Conservation (phyloP, 2,113 vertebrate species). For the Tychaedon coryphoeus region DNA sequence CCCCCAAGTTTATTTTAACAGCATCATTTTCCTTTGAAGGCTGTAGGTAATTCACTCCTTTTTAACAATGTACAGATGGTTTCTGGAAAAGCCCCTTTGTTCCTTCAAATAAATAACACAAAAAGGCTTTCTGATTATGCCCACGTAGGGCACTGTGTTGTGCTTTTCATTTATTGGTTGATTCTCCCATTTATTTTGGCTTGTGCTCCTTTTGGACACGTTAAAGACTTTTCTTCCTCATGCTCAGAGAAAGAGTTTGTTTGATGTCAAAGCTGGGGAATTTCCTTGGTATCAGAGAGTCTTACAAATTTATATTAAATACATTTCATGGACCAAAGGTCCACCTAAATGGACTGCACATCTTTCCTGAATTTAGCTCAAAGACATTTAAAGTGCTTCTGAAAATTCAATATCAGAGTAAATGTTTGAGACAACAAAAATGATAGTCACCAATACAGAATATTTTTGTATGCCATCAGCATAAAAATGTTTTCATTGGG, state of each 20-base stretch:
- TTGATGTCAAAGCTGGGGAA: slow-evolving; percentile 18
- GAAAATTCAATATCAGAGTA: background rate
- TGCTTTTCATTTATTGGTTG: background rate
- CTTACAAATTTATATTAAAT: background rate
- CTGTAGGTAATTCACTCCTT: background rate
- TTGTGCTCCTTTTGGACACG: background rate
- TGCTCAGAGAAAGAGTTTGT: background rate
- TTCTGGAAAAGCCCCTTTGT: slow-evolving; percentile 36
- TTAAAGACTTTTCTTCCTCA: background rate
- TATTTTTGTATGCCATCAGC: background rate
- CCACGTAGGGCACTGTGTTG: background rate
- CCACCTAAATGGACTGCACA: background rate
- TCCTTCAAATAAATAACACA: background rate
- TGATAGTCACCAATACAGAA: background rate
- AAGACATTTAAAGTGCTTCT: background rate
- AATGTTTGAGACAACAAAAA: background rate
- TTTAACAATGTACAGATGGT: slow-evolving; percentile 14
- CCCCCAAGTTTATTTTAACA: slow-evolving; percentile 13
- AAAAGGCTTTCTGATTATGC: background rate
- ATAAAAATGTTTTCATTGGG: background rate
- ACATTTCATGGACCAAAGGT: background rate
- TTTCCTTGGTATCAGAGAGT: slow-evolving; percentile 7
- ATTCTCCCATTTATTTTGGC: background rate
- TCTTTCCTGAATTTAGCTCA: background rate
- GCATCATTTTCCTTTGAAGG: slow-evolving; percentile 17